Evolutionary conservation across 2,113 vertebrate species (phyloP), one percentile per base, ranked within the genome.

Genomic region (Lanius ludovicianus): DNA sequence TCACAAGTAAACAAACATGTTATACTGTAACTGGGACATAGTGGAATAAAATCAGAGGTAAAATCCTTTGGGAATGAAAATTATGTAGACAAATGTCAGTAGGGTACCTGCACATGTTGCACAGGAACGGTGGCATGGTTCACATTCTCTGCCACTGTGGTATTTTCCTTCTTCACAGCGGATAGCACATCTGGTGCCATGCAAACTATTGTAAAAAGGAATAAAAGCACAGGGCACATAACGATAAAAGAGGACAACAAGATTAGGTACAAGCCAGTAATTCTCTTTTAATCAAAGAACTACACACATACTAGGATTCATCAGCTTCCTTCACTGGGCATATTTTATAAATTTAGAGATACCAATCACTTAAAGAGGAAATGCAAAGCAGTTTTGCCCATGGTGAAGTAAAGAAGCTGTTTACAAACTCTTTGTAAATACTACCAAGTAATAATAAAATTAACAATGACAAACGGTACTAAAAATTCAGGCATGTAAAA

Each of bases 101-200:
- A 28, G 47, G 25, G 91, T 98, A 99, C 99, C 99, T 98, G 99
- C 98, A 95, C 99, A 99, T 15, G 99, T 98, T 33, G 99, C 99
- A 85, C 99, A 99, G 50, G 98, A 98, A 50, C 97, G 98, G 93
- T 99, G 99, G 87, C 99, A 99, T 7, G 97, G 97, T 80, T 99
- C 99, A 95, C 99, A 99, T 33, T 98, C 98, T 88, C 98, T 98
- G 77, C 98, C 99, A 3, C 98, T 99, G 95, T 99, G 99, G 95
- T 99, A 99, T 84, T 98, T 98, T 60, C 99, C 99, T 4, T 98
- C 96, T 33, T 99, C 98, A 94, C 99, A 99, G 73, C 96, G 98
- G 97, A 99, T 59, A 80, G 98, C 98, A 92, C 99, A 99, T 91
- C 94, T 99, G 78, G 98, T 98, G 41, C 97, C 99, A 97, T 99